phyloP scores from a whole-genome alignment of 2,113 vertebrate species.

The Boleophthalmus pectinirostris region DNA sequence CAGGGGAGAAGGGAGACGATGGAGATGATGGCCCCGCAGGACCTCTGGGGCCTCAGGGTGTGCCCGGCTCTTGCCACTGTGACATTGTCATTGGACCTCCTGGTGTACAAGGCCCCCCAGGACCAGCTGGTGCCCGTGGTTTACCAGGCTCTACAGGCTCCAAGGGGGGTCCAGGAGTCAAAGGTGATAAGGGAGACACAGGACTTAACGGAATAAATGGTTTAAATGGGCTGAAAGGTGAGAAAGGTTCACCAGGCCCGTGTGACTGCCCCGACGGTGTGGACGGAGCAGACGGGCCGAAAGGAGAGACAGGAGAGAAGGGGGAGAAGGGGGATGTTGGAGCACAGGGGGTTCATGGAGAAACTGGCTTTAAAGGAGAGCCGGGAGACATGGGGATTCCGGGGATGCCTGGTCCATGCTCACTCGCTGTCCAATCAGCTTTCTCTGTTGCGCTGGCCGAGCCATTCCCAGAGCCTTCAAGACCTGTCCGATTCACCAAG shows the following conservation, averaged over 20 bases:
- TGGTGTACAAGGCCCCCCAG: conserved; percentile 62
- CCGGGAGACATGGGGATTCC: conserved; percentile 32
- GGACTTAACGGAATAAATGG: conserved; percentile 47
- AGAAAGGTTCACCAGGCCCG: conserved; percentile 41
- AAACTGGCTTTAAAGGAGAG: not conserved
- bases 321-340: not conserved
- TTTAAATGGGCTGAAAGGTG: conserved; percentile 55
- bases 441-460: conserved; percentile 55
- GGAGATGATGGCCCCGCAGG: conserved; percentile 61
- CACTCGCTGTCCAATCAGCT: conserved; percentile 64
- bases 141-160: conserved; percentile 58
- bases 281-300: not conserved
- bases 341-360: not conserved
- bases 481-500: conserved; percentile 58
- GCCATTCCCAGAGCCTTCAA: conserved; percentile 22
- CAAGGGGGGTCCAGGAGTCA: conserved; percentile 49
- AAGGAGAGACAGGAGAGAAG: not conserved
- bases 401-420: conserved; percentile 69
- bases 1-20: conserved; percentile 74
- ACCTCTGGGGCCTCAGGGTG: conserved; percentile 60
- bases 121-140: conserved; percentile 62
- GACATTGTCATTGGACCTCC: conserved; percentile 42
- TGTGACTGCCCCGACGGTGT: not conserved
- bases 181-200: conserved; percentile 59
- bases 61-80: conserved; percentile 67